These are phyloP conservation scores for Drosophila yooni DNA, from an alignment of 2,888 invertebrate genomes.

Conservation along the genomic window DNA sequence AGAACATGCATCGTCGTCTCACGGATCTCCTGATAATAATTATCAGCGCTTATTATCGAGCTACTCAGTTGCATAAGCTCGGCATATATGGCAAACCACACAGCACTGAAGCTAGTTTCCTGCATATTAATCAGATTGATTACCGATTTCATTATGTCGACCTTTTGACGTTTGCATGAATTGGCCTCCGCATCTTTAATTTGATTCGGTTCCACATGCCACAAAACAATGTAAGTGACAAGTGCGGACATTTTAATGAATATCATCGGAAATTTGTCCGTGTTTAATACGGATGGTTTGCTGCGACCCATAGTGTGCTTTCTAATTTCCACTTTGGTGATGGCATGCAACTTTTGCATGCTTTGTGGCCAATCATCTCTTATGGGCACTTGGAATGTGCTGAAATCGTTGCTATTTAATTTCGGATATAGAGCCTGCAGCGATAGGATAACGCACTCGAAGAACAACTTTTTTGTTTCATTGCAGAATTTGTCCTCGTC, in stretches of 20 bases:
- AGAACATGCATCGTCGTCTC: conserved; percentile 56
- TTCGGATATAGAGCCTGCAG: conserved; percentile 78
- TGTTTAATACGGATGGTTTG: conserved; percentile 53
- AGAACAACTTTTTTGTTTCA: conserved; percentile 76
- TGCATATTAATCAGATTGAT: conserved; percentile 59
- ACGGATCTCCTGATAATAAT: conserved; percentile 75
- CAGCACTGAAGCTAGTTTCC: conserved; percentile 70
- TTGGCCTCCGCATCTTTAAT: background rate
- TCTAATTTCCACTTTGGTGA: conserved; percentile 79
- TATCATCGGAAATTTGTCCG: conserved; percentile 58
- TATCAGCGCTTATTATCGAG: conserved; percentile 69
- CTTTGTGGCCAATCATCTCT: conserved; percentile 72
- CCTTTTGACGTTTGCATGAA: conserved; percentile 62
- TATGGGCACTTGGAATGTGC: conserved; percentile 64
- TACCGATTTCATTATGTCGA: conserved; percentile 71
- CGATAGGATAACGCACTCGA: conserved; percentile 66
- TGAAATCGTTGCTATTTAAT: conserved; percentile 65
- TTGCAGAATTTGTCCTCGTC: conserved; percentile 71
- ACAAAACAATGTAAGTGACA: conserved; percentile 77
- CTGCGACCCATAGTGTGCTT: conserved; percentile 61
- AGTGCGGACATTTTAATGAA: conserved; percentile 79
- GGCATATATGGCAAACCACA: conserved; percentile 81
- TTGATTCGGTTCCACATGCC: conserved; percentile 57
- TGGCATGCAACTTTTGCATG: conserved; percentile 70
- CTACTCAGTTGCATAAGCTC: conserved; percentile 69